Evolutionary conservation across 2,797 vertebrate species (phyloP), one percentile per base, ranked within the genome.

Genomic region (Lepilemur septentrionalis): DNA sequence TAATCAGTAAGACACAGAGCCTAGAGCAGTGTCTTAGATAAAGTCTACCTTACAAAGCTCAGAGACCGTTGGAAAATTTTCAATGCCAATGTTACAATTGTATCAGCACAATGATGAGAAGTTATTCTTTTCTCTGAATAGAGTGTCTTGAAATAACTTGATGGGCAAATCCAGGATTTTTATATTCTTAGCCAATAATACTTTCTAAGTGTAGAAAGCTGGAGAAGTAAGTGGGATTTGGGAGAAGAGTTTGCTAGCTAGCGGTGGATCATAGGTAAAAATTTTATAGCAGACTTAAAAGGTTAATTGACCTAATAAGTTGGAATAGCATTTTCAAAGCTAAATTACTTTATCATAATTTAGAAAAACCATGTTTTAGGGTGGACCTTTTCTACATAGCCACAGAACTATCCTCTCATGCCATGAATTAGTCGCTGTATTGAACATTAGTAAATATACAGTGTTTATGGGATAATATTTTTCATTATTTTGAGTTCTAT

Each of bases 1-100:
- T 92, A 93, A 96, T 96, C 80, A 95, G 95, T 91, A 94, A 89
- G 97, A 95, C 8, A 10, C 11, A 79, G 93, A 98, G 94, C 98
- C 97, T 87, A 97, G 88, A 98, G 98, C 97, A 67, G 93, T 87
- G 92, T 83, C 65, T 94, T 75, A 80, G 93, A 70, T 75, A 76
- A 67, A 81, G 70, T 92, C 79, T 91, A 94, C 93, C 97, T 96
- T 83, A 81, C 91, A 91, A 63, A 93, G 65, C 82, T 82, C 11
- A 23, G 61, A 73, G 83, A 50, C 70, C 25, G 35, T 46, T 0
- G 0, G 84, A 96, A 97, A 96, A 69, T 28, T 80, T 61, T 97
- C 69, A 73, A 0, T 61, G 96, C 76, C 8, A 50, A 12, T 61
- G 84, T 95, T 84, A 89, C 59, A 57, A 79, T 95, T 89, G 72